phyloP scores from a whole-genome alignment of 2,888 invertebrate species.

The Metalampra italica region DNA sequence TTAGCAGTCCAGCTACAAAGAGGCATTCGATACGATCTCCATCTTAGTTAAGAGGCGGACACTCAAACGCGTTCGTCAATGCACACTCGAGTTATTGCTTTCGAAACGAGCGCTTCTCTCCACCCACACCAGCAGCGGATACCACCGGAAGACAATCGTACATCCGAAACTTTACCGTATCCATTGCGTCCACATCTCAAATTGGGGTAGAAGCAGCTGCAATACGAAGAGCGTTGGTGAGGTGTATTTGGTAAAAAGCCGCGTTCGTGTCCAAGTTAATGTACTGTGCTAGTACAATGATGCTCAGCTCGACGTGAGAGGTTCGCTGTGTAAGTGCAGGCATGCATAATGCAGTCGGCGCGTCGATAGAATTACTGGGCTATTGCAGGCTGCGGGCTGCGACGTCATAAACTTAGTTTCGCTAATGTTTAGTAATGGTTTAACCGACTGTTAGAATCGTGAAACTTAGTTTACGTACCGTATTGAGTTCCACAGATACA shows the following conservation, averaged over 20 bases:
- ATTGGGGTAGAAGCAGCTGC: neutral
- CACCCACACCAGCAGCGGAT: constrained; percentile 22
- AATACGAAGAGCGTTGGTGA: constrained; percentile 21
- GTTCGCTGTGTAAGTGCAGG: constrained; percentile 55
- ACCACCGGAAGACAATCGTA: neutral
- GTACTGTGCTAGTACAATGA: constrained; percentile 30
- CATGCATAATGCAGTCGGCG: constrained; percentile 60
- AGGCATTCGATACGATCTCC: constrained; percentile 58
- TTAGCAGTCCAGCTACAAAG: constrained; percentile 42
- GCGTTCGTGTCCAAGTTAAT: constrained; percentile 21
- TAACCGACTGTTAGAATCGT: constrained; percentile 36
- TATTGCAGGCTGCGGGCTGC: constrained; percentile 29
- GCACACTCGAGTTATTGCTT: constrained; percentile 64
- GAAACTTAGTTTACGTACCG: constrained; percentile 17
- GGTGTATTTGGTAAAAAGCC: neutral
- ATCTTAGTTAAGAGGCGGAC: constrained; percentile 57
- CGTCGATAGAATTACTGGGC: constrained; percentile 33
- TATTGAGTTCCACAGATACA: constrained; percentile 3
- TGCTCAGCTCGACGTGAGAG: constrained; percentile 34
- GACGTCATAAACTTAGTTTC: constrained; percentile 49
- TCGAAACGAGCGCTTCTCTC: constrained; percentile 51
- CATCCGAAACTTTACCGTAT: neutral
- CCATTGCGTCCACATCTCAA: neutral
- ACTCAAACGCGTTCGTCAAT: constrained; percentile 66
- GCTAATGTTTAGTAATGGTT: constrained; percentile 42